Conservation (phyloP, 35 echinoderm and acorn worm genomes). For the Stichopus chloronotus region DNA sequence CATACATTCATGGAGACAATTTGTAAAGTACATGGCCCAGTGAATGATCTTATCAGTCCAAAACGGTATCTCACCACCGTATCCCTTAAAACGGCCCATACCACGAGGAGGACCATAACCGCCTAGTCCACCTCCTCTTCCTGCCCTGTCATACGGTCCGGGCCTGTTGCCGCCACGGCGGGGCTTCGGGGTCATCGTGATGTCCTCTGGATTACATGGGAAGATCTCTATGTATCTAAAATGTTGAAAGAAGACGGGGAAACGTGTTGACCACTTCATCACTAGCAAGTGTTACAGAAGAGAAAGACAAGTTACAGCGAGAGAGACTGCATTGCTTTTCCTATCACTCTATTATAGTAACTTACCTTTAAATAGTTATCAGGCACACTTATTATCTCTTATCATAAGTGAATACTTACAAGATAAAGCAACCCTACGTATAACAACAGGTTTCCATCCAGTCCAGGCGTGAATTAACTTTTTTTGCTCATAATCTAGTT, state of each 20-base stretch:
- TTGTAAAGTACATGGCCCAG: background rate
- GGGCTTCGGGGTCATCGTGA: conserved; percentile 21
- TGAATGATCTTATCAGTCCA: background rate
- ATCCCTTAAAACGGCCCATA: conserved; percentile 53
- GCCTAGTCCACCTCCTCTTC: conserved; percentile 32
- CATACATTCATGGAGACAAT: too few species aligned
- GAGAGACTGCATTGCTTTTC: too few species aligned
- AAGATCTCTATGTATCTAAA: conserved; percentile 97
- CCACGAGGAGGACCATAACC: conserved; percentile 41
- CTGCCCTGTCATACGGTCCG: conserved; percentile 80
- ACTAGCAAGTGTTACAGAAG: too few species aligned
- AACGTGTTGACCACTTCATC: background rate
- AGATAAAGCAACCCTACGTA: too few species aligned
- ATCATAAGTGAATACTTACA: too few species aligned
- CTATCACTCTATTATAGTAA: too few species aligned
- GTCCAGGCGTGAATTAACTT: too few species aligned
- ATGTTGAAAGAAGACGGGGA: background rate
- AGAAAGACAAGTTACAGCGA: too few species aligned
- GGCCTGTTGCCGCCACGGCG: conserved; percentile 74
- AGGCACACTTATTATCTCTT: too few species aligned
- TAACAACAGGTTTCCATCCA: too few species aligned
- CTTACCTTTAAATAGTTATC: too few species aligned
- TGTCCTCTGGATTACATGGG: conserved; percentile 79
- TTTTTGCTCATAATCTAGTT: background rate
- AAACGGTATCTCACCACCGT: conserved; percentile 31